phyloP scores from a whole-genome alignment of 2,888 invertebrate species.

The Ormyrus rosae region DNA sequence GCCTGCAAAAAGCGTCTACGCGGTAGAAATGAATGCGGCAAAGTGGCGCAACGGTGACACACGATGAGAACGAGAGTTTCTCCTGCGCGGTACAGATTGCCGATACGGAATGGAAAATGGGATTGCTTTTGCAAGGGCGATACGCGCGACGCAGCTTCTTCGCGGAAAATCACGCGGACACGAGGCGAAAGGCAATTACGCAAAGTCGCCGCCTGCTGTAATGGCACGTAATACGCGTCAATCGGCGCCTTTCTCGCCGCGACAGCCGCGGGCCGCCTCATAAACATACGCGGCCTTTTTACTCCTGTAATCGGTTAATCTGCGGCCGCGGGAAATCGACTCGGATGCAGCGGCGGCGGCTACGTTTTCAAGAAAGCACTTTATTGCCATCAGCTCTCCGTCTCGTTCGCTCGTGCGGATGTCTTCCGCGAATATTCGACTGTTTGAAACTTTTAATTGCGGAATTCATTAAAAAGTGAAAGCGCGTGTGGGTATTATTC shows the following conservation, averaged over 20 bases:
- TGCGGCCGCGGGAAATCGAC: no score
- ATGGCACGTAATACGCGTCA: constrained; percentile 35
- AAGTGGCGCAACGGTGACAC: constrained; percentile 2
- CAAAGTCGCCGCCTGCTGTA: constrained; percentile 23
- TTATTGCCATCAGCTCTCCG: no score
- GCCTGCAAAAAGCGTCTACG: not conserved
- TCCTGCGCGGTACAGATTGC: no score
- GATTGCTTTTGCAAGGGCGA: no score
- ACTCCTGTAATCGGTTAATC: no score
- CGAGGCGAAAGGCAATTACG: constrained; percentile 32
- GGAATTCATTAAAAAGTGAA: constrained; percentile 45
- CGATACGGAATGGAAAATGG: no score
- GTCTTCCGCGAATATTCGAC: no score
- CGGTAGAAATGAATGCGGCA: constrained; percentile 16
- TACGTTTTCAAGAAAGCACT: no score
- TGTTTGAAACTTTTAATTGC: constrained; percentile 7
- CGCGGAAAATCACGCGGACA: not conserved
- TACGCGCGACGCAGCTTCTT: not conserved
- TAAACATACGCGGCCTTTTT: no score
- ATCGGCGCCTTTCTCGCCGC: constrained; percentile 26
- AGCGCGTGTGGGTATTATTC: constrained; percentile 13
- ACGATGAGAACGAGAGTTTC: no score
- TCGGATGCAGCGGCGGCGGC: no score
- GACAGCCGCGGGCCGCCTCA: constrained; percentile 10
- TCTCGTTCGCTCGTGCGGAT: not conserved